Percentiles rank a stretch among this genome's conserved stretches.
Evolutionary conservation across 2,797 vertebrate species (phyloP).

Genomic region (Coranthus polyacanthus): DNA sequence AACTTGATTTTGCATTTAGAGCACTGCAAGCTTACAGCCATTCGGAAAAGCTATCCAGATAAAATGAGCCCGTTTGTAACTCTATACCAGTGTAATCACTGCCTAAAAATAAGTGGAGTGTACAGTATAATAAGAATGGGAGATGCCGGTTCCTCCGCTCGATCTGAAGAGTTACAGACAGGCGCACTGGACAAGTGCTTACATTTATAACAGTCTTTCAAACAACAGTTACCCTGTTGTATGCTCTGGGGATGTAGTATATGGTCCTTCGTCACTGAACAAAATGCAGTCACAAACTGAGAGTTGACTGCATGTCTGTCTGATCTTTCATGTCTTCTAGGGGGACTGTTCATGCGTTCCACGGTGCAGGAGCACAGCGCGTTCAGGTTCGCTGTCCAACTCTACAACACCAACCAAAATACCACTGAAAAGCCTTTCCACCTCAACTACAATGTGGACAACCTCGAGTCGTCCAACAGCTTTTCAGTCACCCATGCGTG

Average conservation of each 20-base stretch:
- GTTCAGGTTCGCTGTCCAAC: constrained; percentile 98
- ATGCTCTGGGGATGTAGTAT: neutral
- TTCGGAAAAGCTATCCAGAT: constrained; percentile 27
- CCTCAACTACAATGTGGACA: constrained; percentile 99
- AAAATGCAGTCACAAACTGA: constrained; percentile 1
- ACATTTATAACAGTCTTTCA: constrained; percentile 15
- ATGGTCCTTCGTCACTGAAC: constrained; percentile 12
- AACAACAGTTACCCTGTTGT: constrained; percentile 8
- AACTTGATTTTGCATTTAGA: constrained; percentile 61
- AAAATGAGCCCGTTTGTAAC: neutral
- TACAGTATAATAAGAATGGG: constrained; percentile 6
- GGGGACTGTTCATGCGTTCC: constrained; percentile 99
- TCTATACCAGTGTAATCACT: too few species aligned
- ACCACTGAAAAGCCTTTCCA: constrained; percentile 99
- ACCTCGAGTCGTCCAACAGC: constrained; percentile 99
- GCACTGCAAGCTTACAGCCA: constrained; percentile 29
- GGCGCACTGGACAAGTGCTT: constrained; percentile 38
- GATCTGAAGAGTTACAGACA: constrained; percentile 54
- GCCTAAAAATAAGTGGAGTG: constrained; percentile 10
- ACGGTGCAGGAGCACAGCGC: constrained; percentile 99
- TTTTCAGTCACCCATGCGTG: constrained; percentile 99
- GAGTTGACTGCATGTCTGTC: constrained; percentile 28
- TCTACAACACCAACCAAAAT: constrained; percentile 99
- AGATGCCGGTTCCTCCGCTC: constrained; percentile 16
- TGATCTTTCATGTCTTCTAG: constrained; percentile 80